Evolutionary conservation across 1,140 invertebrate species (phyloP).

Genomic region (Formica exsecta): DNA sequence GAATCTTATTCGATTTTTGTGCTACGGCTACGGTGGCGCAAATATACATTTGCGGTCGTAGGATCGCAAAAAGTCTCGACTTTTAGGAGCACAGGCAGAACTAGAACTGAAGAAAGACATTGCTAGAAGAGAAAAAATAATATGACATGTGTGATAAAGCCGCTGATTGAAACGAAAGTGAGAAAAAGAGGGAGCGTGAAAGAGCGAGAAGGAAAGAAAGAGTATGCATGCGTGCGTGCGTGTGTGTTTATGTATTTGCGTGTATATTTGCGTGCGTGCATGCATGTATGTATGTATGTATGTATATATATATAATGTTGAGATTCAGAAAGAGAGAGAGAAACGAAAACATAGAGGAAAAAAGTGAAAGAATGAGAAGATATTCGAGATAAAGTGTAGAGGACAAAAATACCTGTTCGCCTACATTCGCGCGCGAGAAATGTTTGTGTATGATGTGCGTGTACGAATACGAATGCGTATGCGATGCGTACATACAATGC

Average conservation of each 20-base stretch:
- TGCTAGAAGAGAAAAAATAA: slow-evolving; percentile 69
- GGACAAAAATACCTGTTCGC: slow-evolving; percentile 21
- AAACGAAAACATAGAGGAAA: not conserved
- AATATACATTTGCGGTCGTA: slow-evolving; percentile 61
- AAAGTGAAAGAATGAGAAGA: slow-evolving; percentile 12
- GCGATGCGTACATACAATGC: slow-evolving; percentile 4
- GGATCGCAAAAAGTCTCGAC: slow-evolving; percentile 72
- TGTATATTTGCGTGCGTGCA: slow-evolving; percentile 33
- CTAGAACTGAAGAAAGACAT: slow-evolving; percentile 79
- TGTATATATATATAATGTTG: slow-evolving; percentile 2
- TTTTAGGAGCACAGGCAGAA: slow-evolving; percentile 78
- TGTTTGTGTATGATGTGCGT: not conserved
- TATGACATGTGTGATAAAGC: slow-evolving; percentile 62
- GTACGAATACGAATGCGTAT: not conserved
- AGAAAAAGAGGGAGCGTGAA: slow-evolving; percentile 4
- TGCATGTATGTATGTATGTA: slow-evolving; percentile 25
- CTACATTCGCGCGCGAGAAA: slow-evolving; percentile 9
- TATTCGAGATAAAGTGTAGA: slow-evolving; percentile 42
- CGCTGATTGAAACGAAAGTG: slow-evolving; percentile 40
- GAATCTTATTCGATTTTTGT: slow-evolving; percentile 81
- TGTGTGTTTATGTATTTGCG: slow-evolving; percentile 33
- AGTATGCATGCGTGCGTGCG: slow-evolving; percentile 28
- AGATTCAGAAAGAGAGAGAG: not conserved
- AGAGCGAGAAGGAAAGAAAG: not conserved
- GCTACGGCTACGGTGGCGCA: slow-evolving; percentile 66